Evolutionary conservation across 2,888 invertebrate species (phyloP).

Genomic region (Ormyrus pomaceus): DNA sequence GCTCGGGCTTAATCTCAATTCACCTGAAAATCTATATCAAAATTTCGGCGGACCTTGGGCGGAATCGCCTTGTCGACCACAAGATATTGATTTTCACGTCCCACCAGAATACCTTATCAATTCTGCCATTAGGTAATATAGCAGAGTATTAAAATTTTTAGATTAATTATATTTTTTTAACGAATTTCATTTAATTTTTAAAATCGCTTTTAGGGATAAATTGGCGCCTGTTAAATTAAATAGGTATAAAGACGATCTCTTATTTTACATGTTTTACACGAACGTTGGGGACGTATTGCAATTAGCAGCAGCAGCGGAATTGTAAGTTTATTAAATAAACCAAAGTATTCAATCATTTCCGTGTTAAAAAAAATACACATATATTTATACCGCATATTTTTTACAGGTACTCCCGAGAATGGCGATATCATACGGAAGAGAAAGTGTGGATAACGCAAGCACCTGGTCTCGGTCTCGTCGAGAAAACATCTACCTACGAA

Average conservation of each 20-base stretch:
- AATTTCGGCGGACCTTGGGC: constrained; percentile 99
- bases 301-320: constrained; percentile 96
- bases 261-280: constrained; percentile 99
- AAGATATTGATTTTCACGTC: constrained; percentile 99
- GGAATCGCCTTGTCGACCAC: constrained; percentile 97
- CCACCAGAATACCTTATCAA: constrained; percentile 99
- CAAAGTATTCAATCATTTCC: neutral
- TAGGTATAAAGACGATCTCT: constrained; percentile 98
- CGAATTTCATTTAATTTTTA: constrained; percentile 23
- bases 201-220: constrained; percentile 83
- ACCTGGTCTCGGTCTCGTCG: constrained; percentile 94
- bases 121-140: constrained; percentile 86
- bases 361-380: neutral
- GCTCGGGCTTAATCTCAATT: constrained; percentile 98
- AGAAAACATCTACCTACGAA: constrained; percentile 97
- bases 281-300: constrained; percentile 99
- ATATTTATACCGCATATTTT: constrained; percentile 35
- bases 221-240: constrained; percentile 96
- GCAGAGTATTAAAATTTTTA: neutral
- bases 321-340: constrained; percentile 81
- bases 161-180: neutral
- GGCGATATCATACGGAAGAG: constrained; percentile 99
- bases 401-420: constrained; percentile 95
- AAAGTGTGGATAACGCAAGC: constrained; percentile 99
- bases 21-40: constrained; percentile 97